phyloP scores from a whole-genome alignment of 2,113 vertebrate genomes.

The Myiozetetes cayanensis region DNA sequence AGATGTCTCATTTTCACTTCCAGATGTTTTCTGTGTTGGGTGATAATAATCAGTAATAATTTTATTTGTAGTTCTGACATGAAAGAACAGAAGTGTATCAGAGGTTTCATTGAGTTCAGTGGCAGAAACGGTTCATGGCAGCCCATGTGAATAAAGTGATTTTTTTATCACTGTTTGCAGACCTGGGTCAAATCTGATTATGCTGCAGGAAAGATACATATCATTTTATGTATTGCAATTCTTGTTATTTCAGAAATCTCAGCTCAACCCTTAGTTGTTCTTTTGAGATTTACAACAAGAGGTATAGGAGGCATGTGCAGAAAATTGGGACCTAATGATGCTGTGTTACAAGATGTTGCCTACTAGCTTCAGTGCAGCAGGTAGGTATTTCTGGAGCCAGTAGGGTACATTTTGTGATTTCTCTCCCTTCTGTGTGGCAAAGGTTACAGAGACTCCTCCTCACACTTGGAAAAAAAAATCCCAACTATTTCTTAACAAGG shows the following conservation, averaged over 20 bases:
- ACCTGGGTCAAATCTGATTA: not conserved
- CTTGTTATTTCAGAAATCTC: not conserved
- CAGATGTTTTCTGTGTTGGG: not conserved
- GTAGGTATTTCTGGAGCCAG: not conserved
- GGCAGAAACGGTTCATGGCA: not conserved
- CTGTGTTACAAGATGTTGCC: not conserved
- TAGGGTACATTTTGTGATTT: not conserved
- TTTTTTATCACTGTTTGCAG: not conserved
- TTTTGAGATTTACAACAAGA: not conserved
- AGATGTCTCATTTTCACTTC: not conserved
- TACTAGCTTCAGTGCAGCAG: not conserved
- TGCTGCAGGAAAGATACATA: not conserved
- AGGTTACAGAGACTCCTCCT: not conserved
- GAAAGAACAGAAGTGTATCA: not conserved
- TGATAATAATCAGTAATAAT: not conserved
- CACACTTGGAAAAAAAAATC: not conserved
- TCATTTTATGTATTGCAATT: not conserved
- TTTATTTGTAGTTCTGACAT: not conserved
- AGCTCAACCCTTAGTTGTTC: not conserved
- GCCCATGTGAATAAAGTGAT: not conserved
- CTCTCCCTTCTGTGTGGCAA: not conserved
- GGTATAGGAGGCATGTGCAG: not conserved
- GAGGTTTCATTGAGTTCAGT: not conserved
- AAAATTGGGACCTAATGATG: not conserved
- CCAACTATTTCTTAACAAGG: not conserved